phyloP scores from a whole-genome alignment of 2,797 vertebrate species.

The Esox lucius region DNA sequence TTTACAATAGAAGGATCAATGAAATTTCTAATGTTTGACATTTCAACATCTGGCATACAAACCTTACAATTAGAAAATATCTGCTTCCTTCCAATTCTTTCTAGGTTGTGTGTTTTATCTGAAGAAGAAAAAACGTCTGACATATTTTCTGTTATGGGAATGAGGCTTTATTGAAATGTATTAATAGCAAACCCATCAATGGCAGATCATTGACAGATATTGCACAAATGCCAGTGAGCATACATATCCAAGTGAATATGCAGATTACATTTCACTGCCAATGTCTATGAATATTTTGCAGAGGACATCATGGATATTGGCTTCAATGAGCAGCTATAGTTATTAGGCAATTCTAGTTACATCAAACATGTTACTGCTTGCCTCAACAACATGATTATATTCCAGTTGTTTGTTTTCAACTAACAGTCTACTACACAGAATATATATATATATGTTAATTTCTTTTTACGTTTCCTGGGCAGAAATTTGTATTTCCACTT shows the following conservation, averaged over 20 bases:
- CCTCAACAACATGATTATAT: not conserved
- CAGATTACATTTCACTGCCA: not conserved
- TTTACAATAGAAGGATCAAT: slow-evolving; percentile 1
- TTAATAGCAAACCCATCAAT: not conserved
- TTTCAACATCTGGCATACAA: slow-evolving; percentile 22
- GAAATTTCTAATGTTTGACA: slow-evolving; percentile 16
- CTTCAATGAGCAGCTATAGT: not conserved
- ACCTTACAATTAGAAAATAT: slow-evolving; percentile 3
- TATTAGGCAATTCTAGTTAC: not conserved
- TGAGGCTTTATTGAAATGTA: not conserved
- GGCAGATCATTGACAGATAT: not conserved
- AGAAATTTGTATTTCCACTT: too few species aligned
- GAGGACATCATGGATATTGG: not conserved
- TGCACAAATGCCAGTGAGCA: not conserved
- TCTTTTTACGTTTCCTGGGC: too few species aligned
- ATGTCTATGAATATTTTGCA: not conserved
- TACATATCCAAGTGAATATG: not conserved
- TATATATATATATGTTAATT: too few species aligned
- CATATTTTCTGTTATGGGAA: not conserved
- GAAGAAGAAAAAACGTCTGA: not conserved
- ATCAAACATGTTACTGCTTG: not conserved
- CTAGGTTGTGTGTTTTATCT: not conserved
- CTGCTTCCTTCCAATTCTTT: not conserved
- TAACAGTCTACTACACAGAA: not conserved
- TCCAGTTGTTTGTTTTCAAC: not conserved